Conservation (phyloP, 2,888 invertebrate genomes). For the Ashinkailepas kermadecensis region DNA sequence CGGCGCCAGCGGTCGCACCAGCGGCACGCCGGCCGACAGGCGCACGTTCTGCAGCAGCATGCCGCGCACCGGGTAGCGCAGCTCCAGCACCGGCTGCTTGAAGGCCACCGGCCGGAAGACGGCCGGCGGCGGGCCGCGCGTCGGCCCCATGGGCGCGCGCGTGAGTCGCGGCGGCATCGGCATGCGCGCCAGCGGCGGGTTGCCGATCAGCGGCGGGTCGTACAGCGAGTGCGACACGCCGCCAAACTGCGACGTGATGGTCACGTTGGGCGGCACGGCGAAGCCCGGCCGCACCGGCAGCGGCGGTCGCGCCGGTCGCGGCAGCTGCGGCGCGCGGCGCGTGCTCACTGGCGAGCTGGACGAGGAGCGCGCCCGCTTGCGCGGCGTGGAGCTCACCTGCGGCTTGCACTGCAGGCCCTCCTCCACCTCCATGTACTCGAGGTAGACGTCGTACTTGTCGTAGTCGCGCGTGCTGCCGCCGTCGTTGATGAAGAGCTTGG, state of each 20-base stretch:
- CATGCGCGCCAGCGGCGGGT: conserved; percentile 13
- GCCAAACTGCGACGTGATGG: neutral
- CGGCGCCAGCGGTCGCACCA: neutral
- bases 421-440: conserved; percentile 31
- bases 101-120: conserved; percentile 23
- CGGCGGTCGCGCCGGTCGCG: conserved; percentile 22
- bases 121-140: conserved; percentile 22
- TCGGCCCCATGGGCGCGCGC: conserved; percentile 31
- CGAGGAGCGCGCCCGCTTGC: neutral
- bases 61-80: conserved; percentile 9
- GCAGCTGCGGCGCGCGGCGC: neutral
- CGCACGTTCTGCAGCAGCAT: neutral
- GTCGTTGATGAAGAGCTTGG: conserved; percentile 74
- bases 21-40: neutral
- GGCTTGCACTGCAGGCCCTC: conserved; percentile 26
- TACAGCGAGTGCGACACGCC: neutral
- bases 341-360: neutral
- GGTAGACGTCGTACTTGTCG: conserved; percentile 84
- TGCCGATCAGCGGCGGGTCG: conserved; percentile 5
- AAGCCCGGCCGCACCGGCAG: neutral
- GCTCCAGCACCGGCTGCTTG: conserved; percentile 4
- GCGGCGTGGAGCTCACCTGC: neutral
- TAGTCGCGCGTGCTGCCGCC: conserved; percentile 85
- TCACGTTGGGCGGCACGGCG: conserved; percentile 11
- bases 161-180: conserved; percentile 31